Percentiles rank a stretch among this genome's conserved stretches.
Evolutionary conservation across 2,113 vertebrate genomes (phyloP).

Genomic region (Aepyceros melampus): DNA sequence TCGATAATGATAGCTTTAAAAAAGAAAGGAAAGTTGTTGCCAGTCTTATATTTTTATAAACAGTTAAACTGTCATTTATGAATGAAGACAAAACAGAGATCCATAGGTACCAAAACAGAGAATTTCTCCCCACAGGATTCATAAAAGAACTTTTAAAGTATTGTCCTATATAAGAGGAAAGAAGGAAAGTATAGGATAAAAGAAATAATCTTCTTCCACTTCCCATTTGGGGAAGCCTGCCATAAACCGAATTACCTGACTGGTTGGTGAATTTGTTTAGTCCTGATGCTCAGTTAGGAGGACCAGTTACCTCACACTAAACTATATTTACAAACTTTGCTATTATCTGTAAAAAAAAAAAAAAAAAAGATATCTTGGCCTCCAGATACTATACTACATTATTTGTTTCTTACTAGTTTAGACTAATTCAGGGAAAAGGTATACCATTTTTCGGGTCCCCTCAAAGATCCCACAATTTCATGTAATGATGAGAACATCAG

Average conservation of each 20-base stretch:
- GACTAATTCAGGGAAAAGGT: neutral
- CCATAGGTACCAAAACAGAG: neutral
- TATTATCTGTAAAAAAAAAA: neutral
- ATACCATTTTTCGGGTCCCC: neutral
- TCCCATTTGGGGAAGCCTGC: neutral
- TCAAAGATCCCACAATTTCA: neutral
- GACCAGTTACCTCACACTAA: neutral
- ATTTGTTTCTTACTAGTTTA: neutral
- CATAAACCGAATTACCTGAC: neutral
- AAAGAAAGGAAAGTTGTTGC: neutral
- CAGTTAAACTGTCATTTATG: neutral
- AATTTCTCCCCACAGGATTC: neutral
- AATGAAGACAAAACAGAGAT: neutral
- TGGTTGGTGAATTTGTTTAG: neutral
- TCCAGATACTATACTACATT: neutral
- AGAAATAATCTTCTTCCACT: neutral
- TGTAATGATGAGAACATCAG: neutral
- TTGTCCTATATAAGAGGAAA: neutral
- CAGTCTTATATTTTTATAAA: neutral
- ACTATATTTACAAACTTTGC: neutral
- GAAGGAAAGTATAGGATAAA: neutral
- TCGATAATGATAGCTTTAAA: neutral
- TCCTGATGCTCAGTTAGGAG: neutral
- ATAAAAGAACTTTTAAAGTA: neutral
- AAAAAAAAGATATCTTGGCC: neutral